Percentiles rank a stretch among this genome's conserved stretches.
Evolutionary conservation across 37 sponge, comb jelly and placozoan species (phyloP).

Genomic region (Petrosia ficiformis): DNA sequence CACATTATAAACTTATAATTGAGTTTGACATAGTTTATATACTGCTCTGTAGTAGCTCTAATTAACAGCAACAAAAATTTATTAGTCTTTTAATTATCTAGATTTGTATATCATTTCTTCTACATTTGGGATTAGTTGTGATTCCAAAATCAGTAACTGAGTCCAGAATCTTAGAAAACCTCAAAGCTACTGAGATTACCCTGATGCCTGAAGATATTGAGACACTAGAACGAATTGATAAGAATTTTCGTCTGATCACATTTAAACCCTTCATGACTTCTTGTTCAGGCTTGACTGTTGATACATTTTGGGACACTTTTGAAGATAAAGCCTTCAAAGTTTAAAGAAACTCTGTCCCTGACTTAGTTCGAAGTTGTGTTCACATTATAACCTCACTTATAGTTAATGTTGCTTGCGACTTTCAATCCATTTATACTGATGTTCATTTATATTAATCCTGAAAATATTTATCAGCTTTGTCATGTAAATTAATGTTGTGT

Average conservation of each 20-base stretch:
- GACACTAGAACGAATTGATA: conserved; percentile 26
- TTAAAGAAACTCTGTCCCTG: no score
- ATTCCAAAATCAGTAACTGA: conserved; percentile 85
- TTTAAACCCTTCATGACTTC: not conserved
- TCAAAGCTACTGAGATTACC: conserved; percentile 51
- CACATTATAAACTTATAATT: not conserved
- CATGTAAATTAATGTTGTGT: no score
- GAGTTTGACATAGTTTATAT: no score
- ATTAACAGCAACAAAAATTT: no score
- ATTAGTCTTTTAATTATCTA: not conserved
- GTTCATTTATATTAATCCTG: no score
- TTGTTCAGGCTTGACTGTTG: not conserved
- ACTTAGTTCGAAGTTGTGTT: no score
- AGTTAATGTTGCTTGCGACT: no score
- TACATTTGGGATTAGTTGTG: conserved; percentile 64
- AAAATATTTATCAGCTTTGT: no score
- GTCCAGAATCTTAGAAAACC: conserved; percentile 69
- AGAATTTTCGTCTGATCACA: conserved; percentile 33
- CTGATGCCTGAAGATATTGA: conserved; percentile 46
- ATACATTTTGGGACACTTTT: not conserved
- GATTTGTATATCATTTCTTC: conserved; percentile 64
- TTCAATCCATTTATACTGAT: no score
- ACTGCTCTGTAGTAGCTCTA: no score
- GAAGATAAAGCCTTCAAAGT: not conserved
- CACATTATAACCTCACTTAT: no score